Evolutionary conservation across 2,888 invertebrate genomes (phyloP).

Genomic region (Lasius fuliginosus): DNA sequence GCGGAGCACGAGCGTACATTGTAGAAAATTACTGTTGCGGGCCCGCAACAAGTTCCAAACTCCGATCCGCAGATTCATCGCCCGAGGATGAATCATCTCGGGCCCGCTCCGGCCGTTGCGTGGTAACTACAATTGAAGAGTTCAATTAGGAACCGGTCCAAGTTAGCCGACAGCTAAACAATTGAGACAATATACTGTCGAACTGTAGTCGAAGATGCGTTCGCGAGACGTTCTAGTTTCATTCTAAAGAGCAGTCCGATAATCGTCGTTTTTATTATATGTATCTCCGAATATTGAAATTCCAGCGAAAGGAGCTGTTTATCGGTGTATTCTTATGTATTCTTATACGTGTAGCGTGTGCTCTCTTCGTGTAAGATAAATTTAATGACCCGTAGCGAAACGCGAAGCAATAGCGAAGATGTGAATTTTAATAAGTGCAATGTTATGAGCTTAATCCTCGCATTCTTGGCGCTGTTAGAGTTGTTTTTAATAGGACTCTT

Average conservation of each 20-base stretch:
- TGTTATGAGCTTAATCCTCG: neutral
- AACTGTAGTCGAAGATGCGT: neutral
- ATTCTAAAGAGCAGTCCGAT: conserved; percentile 18
- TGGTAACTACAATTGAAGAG: conserved; percentile 48
- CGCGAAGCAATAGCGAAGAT: neutral
- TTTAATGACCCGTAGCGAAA: neutral
- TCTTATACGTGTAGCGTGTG: neutral
- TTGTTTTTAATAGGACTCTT: neutral
- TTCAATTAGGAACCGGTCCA: conserved; percentile 53
- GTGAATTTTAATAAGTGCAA: neutral
- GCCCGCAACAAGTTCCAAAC: conserved; percentile 4
- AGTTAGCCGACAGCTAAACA: conserved; percentile 44
- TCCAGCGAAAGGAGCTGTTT: neutral
- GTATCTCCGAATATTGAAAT: conserved; percentile 5
- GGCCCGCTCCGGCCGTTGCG: conserved; percentile 26
- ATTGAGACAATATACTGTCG: conserved; percentile 18
- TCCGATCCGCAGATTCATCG: conserved; percentile 19
- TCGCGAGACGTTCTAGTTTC: conserved; percentile 13
- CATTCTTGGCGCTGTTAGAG: neutral
- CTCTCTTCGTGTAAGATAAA: neutral
- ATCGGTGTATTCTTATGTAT: neutral
- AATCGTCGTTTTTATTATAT: conserved; percentile 7
- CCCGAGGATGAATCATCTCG: conserved; percentile 31
- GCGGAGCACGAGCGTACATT: conserved; percentile 48
- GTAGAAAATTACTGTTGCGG: conserved; percentile 55